A percentile compares a stretch with the other conserved stretches of the same genome.
phyloP scores from a whole-genome alignment of 2,888 invertebrate species.

The Cephalotes varians region DNA sequence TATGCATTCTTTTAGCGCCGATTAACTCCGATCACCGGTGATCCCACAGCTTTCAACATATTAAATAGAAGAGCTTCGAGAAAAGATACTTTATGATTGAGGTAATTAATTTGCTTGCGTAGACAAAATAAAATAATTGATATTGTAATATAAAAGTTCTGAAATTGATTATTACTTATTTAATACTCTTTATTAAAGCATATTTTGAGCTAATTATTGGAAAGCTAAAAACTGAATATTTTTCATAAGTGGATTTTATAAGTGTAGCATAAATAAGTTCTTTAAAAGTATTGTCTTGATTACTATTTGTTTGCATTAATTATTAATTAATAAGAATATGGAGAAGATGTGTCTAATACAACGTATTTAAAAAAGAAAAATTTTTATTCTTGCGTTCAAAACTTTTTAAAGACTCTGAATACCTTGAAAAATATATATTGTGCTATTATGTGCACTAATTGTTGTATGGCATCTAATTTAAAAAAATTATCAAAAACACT shows the following conservation, averaged over 20 bases:
- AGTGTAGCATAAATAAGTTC: background rate
- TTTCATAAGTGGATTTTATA: background rate
- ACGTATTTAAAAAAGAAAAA: too few relatives aligned
- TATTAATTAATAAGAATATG: background rate
- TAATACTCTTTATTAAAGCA: background rate
- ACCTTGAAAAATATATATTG: background rate
- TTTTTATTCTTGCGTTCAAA: background rate
- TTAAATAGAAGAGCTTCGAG: background rate
- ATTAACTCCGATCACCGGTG: too few relatives aligned
- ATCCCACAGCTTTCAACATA: too few relatives aligned
- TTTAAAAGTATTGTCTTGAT: background rate
- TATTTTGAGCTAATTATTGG: background rate
- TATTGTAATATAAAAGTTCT: background rate
- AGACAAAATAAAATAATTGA: background rate
- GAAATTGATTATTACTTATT: background rate
- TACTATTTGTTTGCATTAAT: background rate
- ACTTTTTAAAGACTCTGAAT: background rate
- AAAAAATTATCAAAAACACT: background rate
- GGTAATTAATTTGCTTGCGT: background rate
- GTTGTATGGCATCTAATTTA: background rate
- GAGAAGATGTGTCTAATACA: too few relatives aligned
- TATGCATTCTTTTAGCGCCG: too few relatives aligned
- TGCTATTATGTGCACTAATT: background rate
- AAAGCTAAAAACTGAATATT: background rate
- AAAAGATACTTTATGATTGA: conserved; percentile 10